phyloP scores from a whole-genome alignment of 2,797 vertebrate species.

The Artibeus jamaicensis region DNA sequence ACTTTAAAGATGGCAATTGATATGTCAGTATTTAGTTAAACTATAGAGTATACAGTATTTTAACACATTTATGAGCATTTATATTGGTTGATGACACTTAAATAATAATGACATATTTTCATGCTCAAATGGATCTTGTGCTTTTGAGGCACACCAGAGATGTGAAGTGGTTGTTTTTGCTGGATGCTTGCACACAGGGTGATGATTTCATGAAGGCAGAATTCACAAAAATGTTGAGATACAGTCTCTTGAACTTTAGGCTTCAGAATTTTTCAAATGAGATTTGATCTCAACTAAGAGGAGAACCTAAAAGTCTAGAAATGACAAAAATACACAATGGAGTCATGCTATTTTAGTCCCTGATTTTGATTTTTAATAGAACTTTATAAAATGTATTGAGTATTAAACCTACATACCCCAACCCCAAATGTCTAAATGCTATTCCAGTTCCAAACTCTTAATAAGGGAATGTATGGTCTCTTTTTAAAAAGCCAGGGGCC shows the following conservation, averaged over 20 bases:
- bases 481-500: conserved; percentile 5
- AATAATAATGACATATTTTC: conserved; percentile 58
- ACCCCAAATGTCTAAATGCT: neutral
- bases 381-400: conserved; percentile 11
- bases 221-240: conserved; percentile 32
- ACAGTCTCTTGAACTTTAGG: conserved; percentile 29
- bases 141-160: conserved; percentile 59
- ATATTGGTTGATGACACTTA: conserved; percentile 51
- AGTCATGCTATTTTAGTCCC: conserved; percentile 29
- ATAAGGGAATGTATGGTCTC: conserved; percentile 38
- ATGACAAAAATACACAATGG: conserved; percentile 21
- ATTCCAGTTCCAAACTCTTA: conserved; percentile 13
- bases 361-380: conserved; percentile 41
- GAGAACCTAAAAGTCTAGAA: conserved; percentile 41
- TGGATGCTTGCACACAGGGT: conserved; percentile 10
- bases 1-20: conserved; percentile 39
- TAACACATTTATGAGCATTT: conserved; percentile 52
- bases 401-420: neutral
- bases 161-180: conserved; percentile 51
- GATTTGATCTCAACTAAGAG: conserved; percentile 50
- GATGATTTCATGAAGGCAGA: conserved; percentile 27
- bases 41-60: conserved; percentile 22
- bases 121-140: conserved; percentile 62
- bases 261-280: conserved; percentile 60
- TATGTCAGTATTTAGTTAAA: conserved; percentile 49